Percentiles rank a stretch among this genome's conserved stretches.
These are phyloP conservation scores for Drosophila ustulata DNA, from an alignment of 2,888 invertebrate species.

Conservation along the genomic window DNA sequence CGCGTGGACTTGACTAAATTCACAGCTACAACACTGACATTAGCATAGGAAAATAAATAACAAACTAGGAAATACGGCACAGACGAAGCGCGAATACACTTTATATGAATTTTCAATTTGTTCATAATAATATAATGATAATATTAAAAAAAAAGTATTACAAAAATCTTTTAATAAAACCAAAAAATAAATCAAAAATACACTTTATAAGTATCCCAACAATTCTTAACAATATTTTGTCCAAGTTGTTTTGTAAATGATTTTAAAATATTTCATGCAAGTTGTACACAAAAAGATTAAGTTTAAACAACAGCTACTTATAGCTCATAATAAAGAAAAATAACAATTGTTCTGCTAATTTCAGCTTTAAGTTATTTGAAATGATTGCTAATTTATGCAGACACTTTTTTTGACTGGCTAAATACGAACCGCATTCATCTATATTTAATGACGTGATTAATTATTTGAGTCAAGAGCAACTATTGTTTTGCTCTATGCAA, in stretches of 20 bases:
- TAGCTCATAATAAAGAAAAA: too few relatives aligned
- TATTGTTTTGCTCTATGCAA: slow-evolving; percentile 2
- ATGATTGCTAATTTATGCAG: slow-evolving; percentile 1
- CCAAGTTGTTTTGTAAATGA: too few relatives aligned
- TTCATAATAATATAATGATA: neutral
- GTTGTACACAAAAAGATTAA: too few relatives aligned
- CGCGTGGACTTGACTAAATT: slow-evolving; percentile 12
- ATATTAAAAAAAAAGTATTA: too few relatives aligned
- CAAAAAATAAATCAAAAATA: too few relatives aligned
- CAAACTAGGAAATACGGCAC: neutral
- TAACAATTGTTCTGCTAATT: too few relatives aligned
- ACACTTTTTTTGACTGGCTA: neutral
- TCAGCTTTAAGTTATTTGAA: neutral
- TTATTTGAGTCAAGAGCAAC: neutral
- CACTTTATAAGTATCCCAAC: too few relatives aligned
- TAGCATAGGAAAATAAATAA: slow-evolving; percentile 14
- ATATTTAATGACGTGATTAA: neutral
- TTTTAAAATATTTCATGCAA: too few relatives aligned
- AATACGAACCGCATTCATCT: neutral
- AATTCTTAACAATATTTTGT: too few relatives aligned
- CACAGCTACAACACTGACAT: neutral
- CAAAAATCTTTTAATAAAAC: too few relatives aligned
- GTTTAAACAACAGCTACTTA: too few relatives aligned
- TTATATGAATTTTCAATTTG: neutral
- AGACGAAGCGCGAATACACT: neutral